These are phyloP conservation scores for Periophthalmus magnuspinnatus DNA, from an alignment of 2,797 vertebrate species.

Conservation along the genomic window DNA sequence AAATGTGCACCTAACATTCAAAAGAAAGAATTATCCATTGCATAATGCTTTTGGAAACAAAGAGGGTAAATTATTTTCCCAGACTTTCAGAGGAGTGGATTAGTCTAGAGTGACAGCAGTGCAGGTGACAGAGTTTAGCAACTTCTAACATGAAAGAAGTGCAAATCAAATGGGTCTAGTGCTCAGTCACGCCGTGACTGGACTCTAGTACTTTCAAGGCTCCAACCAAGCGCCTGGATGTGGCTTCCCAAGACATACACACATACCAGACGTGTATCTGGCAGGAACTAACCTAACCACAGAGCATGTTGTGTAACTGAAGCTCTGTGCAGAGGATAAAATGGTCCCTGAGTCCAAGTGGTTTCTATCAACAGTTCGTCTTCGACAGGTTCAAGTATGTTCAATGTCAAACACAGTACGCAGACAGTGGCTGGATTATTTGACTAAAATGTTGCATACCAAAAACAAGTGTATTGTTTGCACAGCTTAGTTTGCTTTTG, in stretches of 20 bases:
- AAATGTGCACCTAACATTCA: background rate
- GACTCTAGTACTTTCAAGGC: constrained; percentile 28
- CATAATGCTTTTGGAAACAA: background rate
- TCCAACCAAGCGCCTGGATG: constrained; percentile 39
- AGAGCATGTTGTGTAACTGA: constrained; percentile 43
- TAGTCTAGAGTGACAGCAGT: constrained; percentile 1
- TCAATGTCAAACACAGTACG: constrained; percentile 1
- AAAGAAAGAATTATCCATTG: background rate
- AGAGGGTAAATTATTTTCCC: constrained; percentile 10
- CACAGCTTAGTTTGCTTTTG: constrained; percentile 14
- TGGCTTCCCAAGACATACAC: constrained; percentile 47
- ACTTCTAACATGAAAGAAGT: constrained; percentile 18
- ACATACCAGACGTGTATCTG: constrained; percentile 58
- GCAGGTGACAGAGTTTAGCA: background rate
- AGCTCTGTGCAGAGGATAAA: constrained; percentile 33
- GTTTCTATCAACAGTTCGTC: constrained; percentile 2
- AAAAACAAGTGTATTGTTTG: constrained; percentile 13
- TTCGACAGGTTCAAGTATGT: constrained; percentile 1
- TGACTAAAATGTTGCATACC: background rate
- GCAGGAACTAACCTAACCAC: constrained; percentile 41
- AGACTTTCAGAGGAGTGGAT: constrained; percentile 12
- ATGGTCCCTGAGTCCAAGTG: constrained; percentile 15
- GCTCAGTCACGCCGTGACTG: constrained; percentile 5
- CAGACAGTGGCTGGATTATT: background rate
- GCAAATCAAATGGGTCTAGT: constrained; percentile 15